Conservation (phyloP, 2,113 vertebrate species). For the Anseranas semipalmata region DNA sequence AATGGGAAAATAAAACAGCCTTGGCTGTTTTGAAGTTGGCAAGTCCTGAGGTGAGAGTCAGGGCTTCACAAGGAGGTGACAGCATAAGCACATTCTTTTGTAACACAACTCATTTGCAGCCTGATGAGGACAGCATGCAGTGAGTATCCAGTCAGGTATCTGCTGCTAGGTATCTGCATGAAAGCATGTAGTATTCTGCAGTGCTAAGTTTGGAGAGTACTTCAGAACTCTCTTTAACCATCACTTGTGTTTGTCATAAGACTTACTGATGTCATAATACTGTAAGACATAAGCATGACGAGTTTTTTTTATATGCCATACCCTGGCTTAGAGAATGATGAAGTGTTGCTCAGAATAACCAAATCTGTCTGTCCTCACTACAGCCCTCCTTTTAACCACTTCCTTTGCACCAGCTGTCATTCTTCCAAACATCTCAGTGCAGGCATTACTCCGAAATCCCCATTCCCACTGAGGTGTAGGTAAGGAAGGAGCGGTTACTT, state of each 20-base stretch:
- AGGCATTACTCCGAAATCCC: background rate
- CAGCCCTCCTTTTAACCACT: background rate
- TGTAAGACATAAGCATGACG: background rate
- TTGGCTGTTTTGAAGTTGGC: constrained; percentile 2
- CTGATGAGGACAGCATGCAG: background rate
- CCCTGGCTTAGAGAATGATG: background rate
- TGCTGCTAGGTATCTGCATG: background rate
- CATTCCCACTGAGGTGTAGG: background rate
- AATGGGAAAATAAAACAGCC: background rate
- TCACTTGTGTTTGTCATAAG: background rate
- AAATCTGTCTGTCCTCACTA: background rate
- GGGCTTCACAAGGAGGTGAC: background rate
- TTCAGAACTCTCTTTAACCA: background rate
- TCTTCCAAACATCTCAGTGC: background rate
- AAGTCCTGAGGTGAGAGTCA: constrained; percentile 1
- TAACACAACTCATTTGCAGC: background rate
- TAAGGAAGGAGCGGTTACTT: background rate
- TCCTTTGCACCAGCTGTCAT: background rate
- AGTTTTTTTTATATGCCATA: background rate
- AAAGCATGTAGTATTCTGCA: background rate
- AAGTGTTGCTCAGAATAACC: background rate
- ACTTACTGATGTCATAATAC: background rate
- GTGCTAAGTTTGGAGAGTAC: background rate
- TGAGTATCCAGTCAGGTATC: background rate
- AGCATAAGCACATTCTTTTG: background rate